Conservation (phyloP, 1,140 invertebrate genomes). For the Saccostrea echinata region DNA sequence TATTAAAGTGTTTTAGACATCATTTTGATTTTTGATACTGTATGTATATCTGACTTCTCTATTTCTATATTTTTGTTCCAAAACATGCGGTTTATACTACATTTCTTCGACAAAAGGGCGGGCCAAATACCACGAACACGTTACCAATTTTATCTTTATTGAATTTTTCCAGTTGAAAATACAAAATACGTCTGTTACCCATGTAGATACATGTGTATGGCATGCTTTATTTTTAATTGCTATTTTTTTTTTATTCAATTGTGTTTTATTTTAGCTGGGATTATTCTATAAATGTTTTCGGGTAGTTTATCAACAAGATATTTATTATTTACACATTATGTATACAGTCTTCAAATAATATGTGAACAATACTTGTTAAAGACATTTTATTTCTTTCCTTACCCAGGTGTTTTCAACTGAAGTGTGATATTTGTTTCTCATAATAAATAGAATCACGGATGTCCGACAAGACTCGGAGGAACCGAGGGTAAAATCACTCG, state of each 20-base stretch:
- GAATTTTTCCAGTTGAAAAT: no score
- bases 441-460: constrained; percentile 25
- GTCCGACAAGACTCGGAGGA: neutral
- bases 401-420: constrained; percentile 21
- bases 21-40: no score
- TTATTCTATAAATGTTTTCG: neutral
- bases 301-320: neutral
- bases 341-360: neutral
- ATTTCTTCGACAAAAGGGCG: no score
- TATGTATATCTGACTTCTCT: no score
- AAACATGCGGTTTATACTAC: no score
- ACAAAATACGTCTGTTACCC: no score
- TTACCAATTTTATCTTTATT: no score
- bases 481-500: neutral
- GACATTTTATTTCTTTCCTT: constrained; percentile 32
- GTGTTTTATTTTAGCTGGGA: neutral
- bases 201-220: neutral
- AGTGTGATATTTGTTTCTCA: constrained; percentile 35
- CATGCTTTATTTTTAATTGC: neutral
- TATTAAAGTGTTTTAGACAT: no score
- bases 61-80: no score
- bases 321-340: neutral
- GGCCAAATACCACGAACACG: no score
- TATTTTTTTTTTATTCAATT: neutral
- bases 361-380: neutral